phyloP scores from a whole-genome alignment of 2,888 invertebrate genomes.

The Macaria notata region DNA sequence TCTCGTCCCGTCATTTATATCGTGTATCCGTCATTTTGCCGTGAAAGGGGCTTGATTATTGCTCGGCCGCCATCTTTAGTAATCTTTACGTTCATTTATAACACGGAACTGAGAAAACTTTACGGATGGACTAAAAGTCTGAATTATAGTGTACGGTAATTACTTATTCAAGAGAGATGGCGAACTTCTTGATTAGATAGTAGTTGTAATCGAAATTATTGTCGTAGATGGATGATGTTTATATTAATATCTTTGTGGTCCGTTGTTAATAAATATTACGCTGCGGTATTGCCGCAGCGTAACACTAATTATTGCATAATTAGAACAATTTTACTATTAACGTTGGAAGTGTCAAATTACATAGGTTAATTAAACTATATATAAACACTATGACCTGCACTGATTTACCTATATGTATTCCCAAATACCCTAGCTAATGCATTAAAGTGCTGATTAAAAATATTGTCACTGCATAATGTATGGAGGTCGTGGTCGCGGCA shows the following conservation, averaged over 20 bases:
- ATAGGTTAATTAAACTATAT: not conserved
- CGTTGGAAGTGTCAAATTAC: too few species aligned
- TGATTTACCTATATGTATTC: too few species aligned
- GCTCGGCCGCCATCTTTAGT: constrained; percentile 24
- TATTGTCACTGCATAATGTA: constrained; percentile 20
- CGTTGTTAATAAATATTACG: too few species aligned
- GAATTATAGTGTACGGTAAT: not conserved
- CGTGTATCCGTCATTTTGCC: constrained; percentile 27
- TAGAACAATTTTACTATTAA: too few species aligned
- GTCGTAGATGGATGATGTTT: too few species aligned
- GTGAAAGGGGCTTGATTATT: constrained; percentile 25
- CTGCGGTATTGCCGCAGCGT: too few species aligned
- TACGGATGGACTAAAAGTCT: constrained; percentile 3
- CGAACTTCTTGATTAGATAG: too few species aligned
- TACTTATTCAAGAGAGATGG: not conserved
- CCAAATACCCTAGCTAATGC: too few species aligned
- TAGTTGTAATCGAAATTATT: too few species aligned
- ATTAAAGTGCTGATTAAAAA: constrained; percentile 20
- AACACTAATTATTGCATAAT: too few species aligned
- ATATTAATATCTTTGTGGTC: too few species aligned
- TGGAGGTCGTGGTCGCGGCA: constrained; percentile 21
- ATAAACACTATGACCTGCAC: constrained; percentile 14
- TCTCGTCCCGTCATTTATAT: constrained; percentile 16
- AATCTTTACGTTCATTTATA: constrained; percentile 10
- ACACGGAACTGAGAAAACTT: constrained; percentile 12